These are phyloP conservation scores for Phoebastria nigripes DNA, from an alignment of 2,797 vertebrate genomes.

Conservation along the genomic window DNA sequence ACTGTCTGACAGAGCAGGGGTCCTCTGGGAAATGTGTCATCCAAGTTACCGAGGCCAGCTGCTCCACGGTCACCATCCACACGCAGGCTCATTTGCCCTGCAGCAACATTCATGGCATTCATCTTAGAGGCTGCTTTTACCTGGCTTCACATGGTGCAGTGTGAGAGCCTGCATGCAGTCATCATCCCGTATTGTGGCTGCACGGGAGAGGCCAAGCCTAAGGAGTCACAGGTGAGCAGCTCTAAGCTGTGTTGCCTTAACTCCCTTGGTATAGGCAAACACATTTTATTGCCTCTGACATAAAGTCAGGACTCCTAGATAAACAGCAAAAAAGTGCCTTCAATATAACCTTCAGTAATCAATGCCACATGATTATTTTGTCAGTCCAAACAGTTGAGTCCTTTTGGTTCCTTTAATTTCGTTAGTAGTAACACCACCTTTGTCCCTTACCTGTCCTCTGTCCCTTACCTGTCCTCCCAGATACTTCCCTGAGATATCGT, in stretches of 20 bases:
- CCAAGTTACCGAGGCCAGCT: background rate
- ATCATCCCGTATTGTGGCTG: background rate
- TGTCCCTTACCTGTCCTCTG: background rate
- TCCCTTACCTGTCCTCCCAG: background rate
- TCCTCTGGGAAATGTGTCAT: background rate
- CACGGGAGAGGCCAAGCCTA: background rate
- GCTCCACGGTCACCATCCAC: background rate
- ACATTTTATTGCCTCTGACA: background rate
- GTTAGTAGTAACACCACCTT: background rate
- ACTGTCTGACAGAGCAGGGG: background rate
- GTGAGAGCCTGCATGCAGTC: fast-evolving
- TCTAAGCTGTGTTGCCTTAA: background rate
- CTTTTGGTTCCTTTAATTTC: background rate
- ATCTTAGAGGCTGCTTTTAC: background rate
- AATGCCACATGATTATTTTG: background rate
- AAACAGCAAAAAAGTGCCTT: background rate
- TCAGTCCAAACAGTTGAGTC: background rate
- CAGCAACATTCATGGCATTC: background rate
- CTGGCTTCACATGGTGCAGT: background rate
- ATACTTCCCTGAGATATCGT: background rate
- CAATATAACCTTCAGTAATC: background rate
- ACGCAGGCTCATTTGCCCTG: background rate
- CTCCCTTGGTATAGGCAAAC: background rate
- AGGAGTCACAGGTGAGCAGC: background rate
- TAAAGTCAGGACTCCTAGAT: background rate